These are phyloP conservation scores for Smutsia gigantea DNA, from an alignment of 2,797 vertebrate genomes.

Conservation along the genomic window DNA sequence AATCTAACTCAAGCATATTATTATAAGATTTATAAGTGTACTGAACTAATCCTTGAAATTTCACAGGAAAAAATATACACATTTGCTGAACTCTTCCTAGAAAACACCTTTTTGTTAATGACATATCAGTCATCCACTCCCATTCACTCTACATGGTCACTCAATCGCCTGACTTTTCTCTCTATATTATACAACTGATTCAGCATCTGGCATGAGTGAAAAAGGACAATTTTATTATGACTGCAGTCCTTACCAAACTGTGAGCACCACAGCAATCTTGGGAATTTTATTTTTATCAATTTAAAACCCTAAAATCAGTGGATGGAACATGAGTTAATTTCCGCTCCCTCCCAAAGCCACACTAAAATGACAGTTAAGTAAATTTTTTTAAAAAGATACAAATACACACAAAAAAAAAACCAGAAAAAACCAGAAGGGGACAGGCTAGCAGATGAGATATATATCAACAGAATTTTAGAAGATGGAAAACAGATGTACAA, in stretches of 20 bases:
- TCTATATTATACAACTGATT: background rate
- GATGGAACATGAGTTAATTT: constrained; percentile 45
- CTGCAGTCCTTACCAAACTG: background rate
- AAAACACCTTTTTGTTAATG: background rate
- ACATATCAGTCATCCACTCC: background rate
- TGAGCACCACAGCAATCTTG: constrained; percentile 13
- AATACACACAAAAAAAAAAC: background rate
- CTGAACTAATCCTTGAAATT: constrained; percentile 46
- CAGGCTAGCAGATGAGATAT: constrained; percentile 15
- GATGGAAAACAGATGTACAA: constrained; percentile 63
- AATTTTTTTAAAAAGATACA: background rate
- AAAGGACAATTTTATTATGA: constrained; percentile 20
- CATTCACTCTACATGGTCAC: background rate
- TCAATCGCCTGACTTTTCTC: background rate
- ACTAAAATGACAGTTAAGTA: constrained; percentile 46
- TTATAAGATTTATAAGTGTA: background rate
- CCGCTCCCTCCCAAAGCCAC: constrained; percentile 39
- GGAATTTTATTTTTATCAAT: constrained; percentile 61
- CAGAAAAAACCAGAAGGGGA: background rate
- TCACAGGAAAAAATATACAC: background rate
- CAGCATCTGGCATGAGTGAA: background rate
- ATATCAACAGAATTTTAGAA: constrained; percentile 36
- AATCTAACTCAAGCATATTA: background rate
- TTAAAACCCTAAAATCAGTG: constrained; percentile 53
- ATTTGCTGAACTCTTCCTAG: background rate